phyloP scores from a whole-genome alignment of 2,888 invertebrate genomes.

The Drosophila emarginata region DNA sequence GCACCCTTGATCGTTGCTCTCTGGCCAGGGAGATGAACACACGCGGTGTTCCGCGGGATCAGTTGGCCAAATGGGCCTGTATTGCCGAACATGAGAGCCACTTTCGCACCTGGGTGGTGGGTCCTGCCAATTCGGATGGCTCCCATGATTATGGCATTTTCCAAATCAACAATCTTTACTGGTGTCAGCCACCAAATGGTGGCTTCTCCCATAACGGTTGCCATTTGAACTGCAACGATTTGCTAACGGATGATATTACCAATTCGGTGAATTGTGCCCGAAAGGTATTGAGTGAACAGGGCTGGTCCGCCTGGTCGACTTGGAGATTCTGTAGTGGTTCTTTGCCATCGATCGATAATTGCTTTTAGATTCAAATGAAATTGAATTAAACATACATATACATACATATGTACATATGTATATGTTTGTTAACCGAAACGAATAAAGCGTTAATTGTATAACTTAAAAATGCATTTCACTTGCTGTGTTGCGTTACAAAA shows the following conservation, averaged over 20 bases:
- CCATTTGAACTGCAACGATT: conserved; percentile 51
- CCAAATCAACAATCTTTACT: conserved; percentile 78
- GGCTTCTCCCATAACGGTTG: conserved; percentile 67
- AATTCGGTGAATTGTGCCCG: conserved; percentile 64
- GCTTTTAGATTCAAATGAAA: conserved; percentile 40
- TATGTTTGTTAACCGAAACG: not conserved
- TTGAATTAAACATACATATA: no score
- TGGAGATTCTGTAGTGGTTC: conserved; percentile 62
- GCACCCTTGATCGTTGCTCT: conserved; percentile 64
- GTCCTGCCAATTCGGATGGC: conserved; percentile 82
- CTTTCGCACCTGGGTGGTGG: conserved; percentile 81
- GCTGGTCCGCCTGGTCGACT: conserved; percentile 74
- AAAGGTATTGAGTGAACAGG: conserved; percentile 61
- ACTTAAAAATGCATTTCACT: not conserved
- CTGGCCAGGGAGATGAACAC: conserved; percentile 70
- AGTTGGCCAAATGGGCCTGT: conserved; percentile 73
- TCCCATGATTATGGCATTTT: conserved; percentile 80
- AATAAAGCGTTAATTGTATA: conserved; percentile 3
- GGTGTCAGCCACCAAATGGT: conserved; percentile 66
- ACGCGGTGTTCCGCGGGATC: conserved; percentile 61
- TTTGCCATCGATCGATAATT: conserved; percentile 56
- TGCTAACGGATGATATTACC: conserved; percentile 67
- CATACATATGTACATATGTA: not conserved
- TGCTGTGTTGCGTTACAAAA: conserved; percentile 17
- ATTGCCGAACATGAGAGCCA: conserved; percentile 70